Base-by-base conservation (phyloP, 2,797 vertebrate species). In the Spinus pinus region DNA sequence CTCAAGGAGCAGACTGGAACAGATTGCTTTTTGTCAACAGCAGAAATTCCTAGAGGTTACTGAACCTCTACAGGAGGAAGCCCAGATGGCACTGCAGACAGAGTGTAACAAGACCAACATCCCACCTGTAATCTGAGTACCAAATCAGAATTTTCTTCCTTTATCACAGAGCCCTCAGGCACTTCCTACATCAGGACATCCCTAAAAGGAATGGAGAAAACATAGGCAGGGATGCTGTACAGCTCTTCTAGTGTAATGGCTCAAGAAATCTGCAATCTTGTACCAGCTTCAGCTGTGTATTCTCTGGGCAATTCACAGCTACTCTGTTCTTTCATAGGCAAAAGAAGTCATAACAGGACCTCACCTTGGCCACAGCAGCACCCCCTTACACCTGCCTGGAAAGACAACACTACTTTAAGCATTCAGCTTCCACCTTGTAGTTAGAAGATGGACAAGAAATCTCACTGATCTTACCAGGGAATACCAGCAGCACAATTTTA, bases 41-140 rank as follows among this genome's bases (percentile, higher is more conserved):
- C 65, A 88, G 79, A 71, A 91, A 89, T 91, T 95, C 88, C 84
- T 86, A 65, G 79, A 93, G 47, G 51, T 61, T 67, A 82, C 23
- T 9, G 3, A 72, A 72, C 27, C 28, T 51, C 79, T 77, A 35
- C 39, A 77, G 35, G 80, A 82, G 15, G 25, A 60, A 71, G 20
- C 2, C 4, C 37, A 65, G 17, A 8, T 8, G 24, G 81, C 37
- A 79, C 54, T 15, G 28, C 67, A 58, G 60, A 65, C 25, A 33
- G 19, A 72, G 20, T 58, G 81, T 56, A 72, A 62, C 3, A 57
- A 71, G 28, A 66, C 11, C 72, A 62, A 41, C 39, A 62, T 5
- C 10, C 23, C 39, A 57, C 1, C 0, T 0, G 0, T 10, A 78
- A 78, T 22, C 7, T 15, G 2, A 66, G 11, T 13, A 74, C 18